Base-by-base conservation (phyloP, 2,888 invertebrate species). In the Chrysolina oricalcia region DNA sequence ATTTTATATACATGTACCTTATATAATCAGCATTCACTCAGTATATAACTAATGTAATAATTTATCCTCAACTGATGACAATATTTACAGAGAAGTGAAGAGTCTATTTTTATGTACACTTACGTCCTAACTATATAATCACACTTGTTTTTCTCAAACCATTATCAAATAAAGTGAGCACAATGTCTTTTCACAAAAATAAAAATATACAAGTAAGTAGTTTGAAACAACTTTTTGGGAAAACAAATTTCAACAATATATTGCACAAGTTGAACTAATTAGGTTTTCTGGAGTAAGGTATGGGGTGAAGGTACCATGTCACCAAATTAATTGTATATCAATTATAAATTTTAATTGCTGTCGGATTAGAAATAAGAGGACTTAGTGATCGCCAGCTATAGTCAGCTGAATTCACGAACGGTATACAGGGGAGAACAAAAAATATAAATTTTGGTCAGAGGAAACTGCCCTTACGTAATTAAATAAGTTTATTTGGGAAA, bases 61-160 rank as follows among this genome's bases (percentile, higher is more conserved):
- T 85, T 85, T 85, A 86, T 82, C 74, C 82, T 76, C 82, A 83
- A 83, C 81, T 81, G 80, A 81, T 84, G 84, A 83, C 83, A 79
- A 83, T 87, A 87, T 88, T 86, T 87, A 86, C 86, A 88, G 85
- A 87, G 84, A 83, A 82, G 83, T 84, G 83, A 85, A 85, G 78
- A 82, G 73, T 82, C 82, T 82, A 82, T 81, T 76, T 68, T 79
- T 76, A 77, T 88, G 83, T 88, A 87, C 87, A 88, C 84, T 83
- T 83, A 83, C 70, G 65, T 64, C 78, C 80, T 82, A 81, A 80
- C 79, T 85, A 85, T 80, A 82, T 85, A 87, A 88, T 87, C 88
- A 88, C 88, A 88, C 88, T 87, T 88, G 83, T 85, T 86, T 87
- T 81, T 80, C 73, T 63, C 68, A 68, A 78, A 78, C 72, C 66